These are phyloP conservation scores for Chrysolina oricalcia DNA, from an alignment of 2,888 invertebrate species.

Conservation along the genomic window DNA sequence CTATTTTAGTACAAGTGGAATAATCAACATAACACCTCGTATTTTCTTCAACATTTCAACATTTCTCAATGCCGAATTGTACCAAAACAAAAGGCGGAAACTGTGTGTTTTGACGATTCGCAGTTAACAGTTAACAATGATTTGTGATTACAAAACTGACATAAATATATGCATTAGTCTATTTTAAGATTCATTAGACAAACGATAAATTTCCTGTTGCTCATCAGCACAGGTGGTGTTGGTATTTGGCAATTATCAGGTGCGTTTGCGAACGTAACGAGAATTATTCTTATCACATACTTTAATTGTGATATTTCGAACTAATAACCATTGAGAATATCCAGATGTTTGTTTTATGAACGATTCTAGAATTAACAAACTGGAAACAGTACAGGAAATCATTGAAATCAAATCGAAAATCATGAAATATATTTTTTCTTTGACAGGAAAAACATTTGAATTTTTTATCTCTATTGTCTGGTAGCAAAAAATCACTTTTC, in stretches of 20 bases:
- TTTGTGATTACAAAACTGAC: conserved; percentile 8
- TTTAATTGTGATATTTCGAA: background rate
- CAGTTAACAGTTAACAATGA: background rate
- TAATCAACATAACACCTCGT: too few relatives aligned
- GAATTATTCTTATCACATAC: conserved; percentile 4
- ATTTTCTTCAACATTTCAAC: too few relatives aligned
- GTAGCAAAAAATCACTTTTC: too few relatives aligned
- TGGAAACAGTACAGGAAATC: too few relatives aligned
- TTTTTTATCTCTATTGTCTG: too few relatives aligned
- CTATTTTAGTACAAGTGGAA: too few relatives aligned
- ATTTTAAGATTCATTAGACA: conserved; percentile 12
- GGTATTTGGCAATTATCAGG: conserved; percentile 20
- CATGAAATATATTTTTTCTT: too few relatives aligned
- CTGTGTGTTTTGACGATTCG: conserved; percentile 13
- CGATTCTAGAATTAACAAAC: too few relatives aligned
- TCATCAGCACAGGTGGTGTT: conserved; percentile 29
- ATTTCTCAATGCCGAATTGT: background rate
- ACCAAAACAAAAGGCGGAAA: conserved; percentile 17
- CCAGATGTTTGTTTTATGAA: too few relatives aligned
- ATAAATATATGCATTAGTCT: conserved; percentile 21
- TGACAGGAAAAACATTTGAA: too few relatives aligned
- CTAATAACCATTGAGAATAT: too few relatives aligned
- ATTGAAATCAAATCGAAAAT: too few relatives aligned
- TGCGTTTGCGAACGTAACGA: background rate
- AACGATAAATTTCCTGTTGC: conserved; percentile 28